Evolutionary conservation across 2,797 vertebrate species (phyloP).

Genomic region (Simalia tracyae): DNA sequence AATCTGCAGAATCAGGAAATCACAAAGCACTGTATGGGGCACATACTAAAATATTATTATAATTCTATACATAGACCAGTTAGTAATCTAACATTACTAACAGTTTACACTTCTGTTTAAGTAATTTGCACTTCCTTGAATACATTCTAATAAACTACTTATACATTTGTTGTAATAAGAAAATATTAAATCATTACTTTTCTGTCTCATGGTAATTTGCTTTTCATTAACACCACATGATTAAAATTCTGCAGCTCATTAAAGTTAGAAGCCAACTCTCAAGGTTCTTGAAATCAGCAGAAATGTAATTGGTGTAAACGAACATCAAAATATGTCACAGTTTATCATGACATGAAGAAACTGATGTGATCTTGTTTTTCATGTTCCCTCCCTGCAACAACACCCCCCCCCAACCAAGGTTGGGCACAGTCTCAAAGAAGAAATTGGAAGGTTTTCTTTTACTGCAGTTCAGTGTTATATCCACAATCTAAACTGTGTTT

Average conservation of each 20-base stretch:
- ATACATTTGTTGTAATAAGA: slow-evolving; percentile 47
- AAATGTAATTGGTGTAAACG: slow-evolving; percentile 7
- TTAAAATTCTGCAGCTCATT: slow-evolving; percentile 45
- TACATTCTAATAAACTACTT: slow-evolving; percentile 52
- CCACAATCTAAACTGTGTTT: not conserved
- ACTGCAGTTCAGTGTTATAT: not conserved
- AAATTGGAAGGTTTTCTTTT: not conserved
- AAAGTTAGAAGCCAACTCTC: slow-evolving; percentile 28
- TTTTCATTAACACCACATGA: slow-evolving; percentile 63
- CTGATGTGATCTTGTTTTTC: not conserved
- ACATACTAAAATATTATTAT: not conserved
- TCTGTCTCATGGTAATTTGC: slow-evolving; percentile 51
- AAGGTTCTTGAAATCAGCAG: slow-evolving; percentile 47
- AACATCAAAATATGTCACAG: not conserved
- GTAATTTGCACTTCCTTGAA: slow-evolving; percentile 53
- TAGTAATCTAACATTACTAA: slow-evolving; percentile 37
- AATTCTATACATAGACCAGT: slow-evolving; percentile 26
- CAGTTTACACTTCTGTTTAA: slow-evolving; percentile 40
- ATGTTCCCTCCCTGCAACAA: too few species aligned
- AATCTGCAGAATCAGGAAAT: slow-evolving; percentile 42
- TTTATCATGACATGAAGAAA: not conserved
- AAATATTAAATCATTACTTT: slow-evolving; percentile 56
- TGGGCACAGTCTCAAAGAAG: not conserved
- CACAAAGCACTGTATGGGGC: slow-evolving; percentile 50
- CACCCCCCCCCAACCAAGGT: not conserved